These are phyloP conservation scores for Ramphastos sulfuratus DNA, from an alignment of 2,113 vertebrate genomes.

Conservation along the genomic window DNA sequence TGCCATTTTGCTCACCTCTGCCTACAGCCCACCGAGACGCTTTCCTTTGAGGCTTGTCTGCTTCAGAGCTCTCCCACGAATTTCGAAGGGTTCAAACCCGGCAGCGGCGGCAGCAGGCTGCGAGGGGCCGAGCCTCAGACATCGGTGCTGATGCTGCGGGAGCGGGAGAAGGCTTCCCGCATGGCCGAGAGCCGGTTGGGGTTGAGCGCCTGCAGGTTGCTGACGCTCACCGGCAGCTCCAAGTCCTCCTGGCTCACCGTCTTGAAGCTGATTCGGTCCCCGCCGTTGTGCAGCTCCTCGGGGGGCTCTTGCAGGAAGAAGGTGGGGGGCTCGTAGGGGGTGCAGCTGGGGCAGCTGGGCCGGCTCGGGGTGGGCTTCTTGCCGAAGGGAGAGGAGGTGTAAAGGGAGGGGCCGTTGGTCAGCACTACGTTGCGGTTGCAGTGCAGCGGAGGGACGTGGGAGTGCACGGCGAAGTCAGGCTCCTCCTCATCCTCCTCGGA, in stretches of 20 bases:
- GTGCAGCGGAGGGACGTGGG: slow-evolving; percentile 89
- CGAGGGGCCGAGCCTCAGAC: slow-evolving; percentile 74
- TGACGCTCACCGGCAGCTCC: slow-evolving; percentile 79
- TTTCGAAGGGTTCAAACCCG: not conserved
- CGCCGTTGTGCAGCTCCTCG: slow-evolving; percentile 85
- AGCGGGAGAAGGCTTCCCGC: slow-evolving; percentile 93
- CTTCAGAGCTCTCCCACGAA: not conserved
- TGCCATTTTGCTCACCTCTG: not conserved
- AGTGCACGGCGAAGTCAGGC: slow-evolving; percentile 92
- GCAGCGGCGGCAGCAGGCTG: too few relatives aligned
- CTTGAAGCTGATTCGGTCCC: slow-evolving; percentile 84
- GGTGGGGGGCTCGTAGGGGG: slow-evolving; percentile 84
- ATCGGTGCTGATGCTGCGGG: slow-evolving; percentile 96
- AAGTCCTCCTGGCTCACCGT: slow-evolving; percentile 88
- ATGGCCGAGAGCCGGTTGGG: slow-evolving; percentile 91
- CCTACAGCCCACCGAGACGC: not conserved
- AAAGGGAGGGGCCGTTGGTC: slow-evolving; percentile 88
- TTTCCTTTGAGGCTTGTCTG: not conserved
- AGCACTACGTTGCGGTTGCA: slow-evolving; percentile 90
- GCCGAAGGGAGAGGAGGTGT: slow-evolving; percentile 82
- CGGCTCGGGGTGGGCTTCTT: slow-evolving; percentile 81
- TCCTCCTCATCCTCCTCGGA: slow-evolving; percentile 97
- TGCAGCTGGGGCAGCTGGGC: slow-evolving; percentile 87
- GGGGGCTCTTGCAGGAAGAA: slow-evolving; percentile 91
- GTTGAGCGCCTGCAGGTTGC: slow-evolving; percentile 87